Percentiles rank a stretch among this genome's conserved stretches.
phyloP scores from a whole-genome alignment of 2,888 invertebrate genomes.

The Gortyna flavago region DNA sequence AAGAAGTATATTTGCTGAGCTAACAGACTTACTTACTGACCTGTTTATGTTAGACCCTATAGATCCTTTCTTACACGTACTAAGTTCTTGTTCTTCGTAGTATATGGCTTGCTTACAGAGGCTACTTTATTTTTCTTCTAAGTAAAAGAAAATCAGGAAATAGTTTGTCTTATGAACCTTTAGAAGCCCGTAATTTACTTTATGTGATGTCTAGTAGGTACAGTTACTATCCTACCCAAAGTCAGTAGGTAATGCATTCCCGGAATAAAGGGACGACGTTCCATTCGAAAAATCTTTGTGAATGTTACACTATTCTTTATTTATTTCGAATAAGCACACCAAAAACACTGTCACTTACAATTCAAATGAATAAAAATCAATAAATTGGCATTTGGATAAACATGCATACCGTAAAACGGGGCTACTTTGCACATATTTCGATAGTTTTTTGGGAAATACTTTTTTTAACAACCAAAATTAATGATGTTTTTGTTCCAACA shows the following conservation, averaged over 20 bases:
- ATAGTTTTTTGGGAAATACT: too few relatives aligned
- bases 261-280: neutral
- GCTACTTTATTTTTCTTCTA: constrained; percentile 62
- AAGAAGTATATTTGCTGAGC: constrained; percentile 80
- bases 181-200: constrained; percentile 50
- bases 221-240: constrained; percentile 24
- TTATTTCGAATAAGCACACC: too few relatives aligned
- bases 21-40: constrained; percentile 74
- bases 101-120: constrained; percentile 64
- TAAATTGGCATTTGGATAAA: too few relatives aligned
- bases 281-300: constrained; percentile 18
- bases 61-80: constrained; percentile 75
- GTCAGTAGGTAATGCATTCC: constrained; percentile 18
- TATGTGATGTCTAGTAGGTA: constrained; percentile 42
- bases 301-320: constrained; percentile 5
- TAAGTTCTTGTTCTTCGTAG: constrained; percentile 75
- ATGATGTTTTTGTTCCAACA: too few relatives aligned
- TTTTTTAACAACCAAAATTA: too few relatives aligned
- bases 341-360: too few relatives aligned
- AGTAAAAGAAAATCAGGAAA: constrained; percentile 66
- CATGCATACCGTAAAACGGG: too few relatives aligned
- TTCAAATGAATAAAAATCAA: too few relatives aligned
- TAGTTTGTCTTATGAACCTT: constrained; percentile 58
- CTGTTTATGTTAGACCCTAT: constrained; percentile 83
- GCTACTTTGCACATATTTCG: too few relatives aligned